Conservation (phyloP, 2,113 vertebrate genomes). For the Etia nguti region DNA sequence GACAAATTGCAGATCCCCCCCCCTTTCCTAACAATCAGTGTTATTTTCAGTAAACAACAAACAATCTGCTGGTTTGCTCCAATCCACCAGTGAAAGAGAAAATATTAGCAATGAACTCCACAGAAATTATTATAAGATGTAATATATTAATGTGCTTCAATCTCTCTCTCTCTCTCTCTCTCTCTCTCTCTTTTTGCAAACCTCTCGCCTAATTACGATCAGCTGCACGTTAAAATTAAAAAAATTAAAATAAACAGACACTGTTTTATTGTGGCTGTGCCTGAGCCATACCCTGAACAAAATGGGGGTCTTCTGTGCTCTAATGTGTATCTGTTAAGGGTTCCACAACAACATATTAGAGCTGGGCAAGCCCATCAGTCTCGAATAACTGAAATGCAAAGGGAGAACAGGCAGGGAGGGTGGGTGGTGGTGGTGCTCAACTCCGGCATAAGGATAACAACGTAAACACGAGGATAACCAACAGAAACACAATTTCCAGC, state of each 20-base stretch:
- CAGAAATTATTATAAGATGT: background rate
- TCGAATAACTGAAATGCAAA: constrained; percentile 1
- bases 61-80: background rate
- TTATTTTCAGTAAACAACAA: background rate
- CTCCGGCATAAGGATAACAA: constrained; percentile 47
- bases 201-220: background rate
- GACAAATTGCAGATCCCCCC: background rate
- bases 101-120: background rate
- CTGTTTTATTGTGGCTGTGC: background rate
- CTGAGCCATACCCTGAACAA: constrained; percentile 14
- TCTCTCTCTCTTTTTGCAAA: background rate
- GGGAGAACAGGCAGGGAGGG: background rate
- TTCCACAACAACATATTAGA: constrained; percentile 4
- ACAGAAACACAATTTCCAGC: constrained; percentile 45
- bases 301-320: constrained; percentile 30
- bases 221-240: background rate
- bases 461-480: constrained; percentile 63
- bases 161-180: background rate
- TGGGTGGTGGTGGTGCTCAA: constrained; percentile 21
- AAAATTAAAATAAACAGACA: background rate
- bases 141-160: background rate
- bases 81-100: background rate
- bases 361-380: constrained; percentile 45
- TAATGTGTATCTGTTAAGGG: background rate
- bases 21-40: background rate